Conservation (phyloP, 2,113 vertebrate species). For the Mola mola region DNA sequence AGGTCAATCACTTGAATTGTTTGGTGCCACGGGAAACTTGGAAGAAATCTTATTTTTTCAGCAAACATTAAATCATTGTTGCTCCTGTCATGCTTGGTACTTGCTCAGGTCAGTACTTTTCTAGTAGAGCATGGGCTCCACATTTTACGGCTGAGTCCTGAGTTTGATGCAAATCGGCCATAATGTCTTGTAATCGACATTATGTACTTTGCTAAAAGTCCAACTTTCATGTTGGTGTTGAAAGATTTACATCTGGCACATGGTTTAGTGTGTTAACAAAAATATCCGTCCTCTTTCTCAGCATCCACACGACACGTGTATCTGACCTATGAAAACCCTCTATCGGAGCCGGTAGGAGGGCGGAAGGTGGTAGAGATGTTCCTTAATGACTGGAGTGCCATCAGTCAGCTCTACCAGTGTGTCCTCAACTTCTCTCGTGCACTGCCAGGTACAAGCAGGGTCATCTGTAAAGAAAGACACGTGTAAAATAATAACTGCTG, state of each 20-base stretch:
- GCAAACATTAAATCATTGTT: no score
- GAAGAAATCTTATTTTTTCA: no score
- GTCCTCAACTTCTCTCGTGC: conserved; percentile 93
- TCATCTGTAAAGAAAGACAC: background rate
- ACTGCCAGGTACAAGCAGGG: conserved; percentile 84
- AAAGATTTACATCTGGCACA: background rate
- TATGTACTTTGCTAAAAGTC: no score
- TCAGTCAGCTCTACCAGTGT: conserved; percentile 96
- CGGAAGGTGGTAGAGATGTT: conserved; percentile 99
- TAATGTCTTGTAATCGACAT: no score
- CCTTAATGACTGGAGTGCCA: conserved; percentile 96
- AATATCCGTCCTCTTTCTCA: conserved; percentile 56
- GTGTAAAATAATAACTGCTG: background rate
- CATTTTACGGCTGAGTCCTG: no score
- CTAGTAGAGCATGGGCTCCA: no score
- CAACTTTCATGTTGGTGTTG: background rate
- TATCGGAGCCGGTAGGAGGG: conserved; percentile 96
- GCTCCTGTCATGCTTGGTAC: no score
- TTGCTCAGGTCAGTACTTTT: no score
- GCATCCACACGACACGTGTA: conserved; percentile 95
- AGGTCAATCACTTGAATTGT: no score
- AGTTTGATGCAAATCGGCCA: no score
- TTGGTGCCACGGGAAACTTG: no score
- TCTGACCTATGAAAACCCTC: conserved; percentile 94
- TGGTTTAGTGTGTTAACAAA: background rate